Base-by-base conservation (phyloP, 1,140 invertebrate species). In the Nephotettix cincticeps region DNA sequence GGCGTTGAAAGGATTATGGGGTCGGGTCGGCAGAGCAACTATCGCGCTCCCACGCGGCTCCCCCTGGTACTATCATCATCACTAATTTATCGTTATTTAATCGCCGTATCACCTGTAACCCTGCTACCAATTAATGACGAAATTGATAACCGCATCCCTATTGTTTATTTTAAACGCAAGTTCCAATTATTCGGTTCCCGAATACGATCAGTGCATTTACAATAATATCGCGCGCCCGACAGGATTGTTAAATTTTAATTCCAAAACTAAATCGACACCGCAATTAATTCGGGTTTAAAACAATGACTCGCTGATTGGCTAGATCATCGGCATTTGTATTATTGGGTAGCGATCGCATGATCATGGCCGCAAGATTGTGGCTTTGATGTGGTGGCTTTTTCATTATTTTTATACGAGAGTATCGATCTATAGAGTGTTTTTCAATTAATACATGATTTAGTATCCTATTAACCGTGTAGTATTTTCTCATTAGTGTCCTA, bases 71-170 rank as follows among this genome's bases (percentile, higher is more conserved):
- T 29, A 61, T 61, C 47, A 21, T 4, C 47, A 21, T 54, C 13
- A 61, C 56, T 61, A 61, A 61, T 61, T 61, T 61, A 61, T 29
- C 27, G 25, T 61, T 27, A 61, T 61, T 61, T 61, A 61, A 61
- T 61, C 56, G 11, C 6, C 4, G 27, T 23, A 61, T 61, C 56
- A 25, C 56, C 21, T 61, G 56, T 27, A 51, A n/a, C 21, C 47
- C 21, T 13, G 28, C 56, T 14, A 28, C 56, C 9, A 61, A 21
- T 29, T 21, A 14, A 25, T 61, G 56, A 36, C 32, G 4, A 28
- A 27, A 61, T 27, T 61, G 56, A 61, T 61, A 61, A 61, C 56
- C 56, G 25, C 21, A 61, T 61, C 56, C 56, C 56, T 61, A 61
- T 61, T 61, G 56, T 61, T 54, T 61, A 61, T 61, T 61, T 61